phyloP scores from a whole-genome alignment of 2,888 invertebrate species.

The Spicauda simplicius region DNA sequence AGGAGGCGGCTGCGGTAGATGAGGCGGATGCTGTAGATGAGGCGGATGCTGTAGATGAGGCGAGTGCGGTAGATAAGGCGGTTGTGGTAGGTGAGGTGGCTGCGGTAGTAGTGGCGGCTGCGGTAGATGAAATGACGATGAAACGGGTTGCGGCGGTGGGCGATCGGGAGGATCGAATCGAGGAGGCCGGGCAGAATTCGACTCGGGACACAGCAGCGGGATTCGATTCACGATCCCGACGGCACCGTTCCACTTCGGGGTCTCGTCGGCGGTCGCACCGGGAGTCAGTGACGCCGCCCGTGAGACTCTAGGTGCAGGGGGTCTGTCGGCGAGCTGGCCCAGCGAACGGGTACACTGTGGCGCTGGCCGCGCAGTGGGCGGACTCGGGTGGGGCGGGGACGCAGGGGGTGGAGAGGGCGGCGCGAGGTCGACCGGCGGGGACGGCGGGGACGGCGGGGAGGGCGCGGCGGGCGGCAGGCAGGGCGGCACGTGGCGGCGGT shows the following conservation, averaged over 20 bases:
- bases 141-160: background rate
- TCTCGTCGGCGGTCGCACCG: background rate
- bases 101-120: too few species aligned
- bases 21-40: too few species aligned
- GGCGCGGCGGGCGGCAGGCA: conserved; percentile 49
- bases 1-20: background rate
- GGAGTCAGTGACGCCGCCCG: conserved; percentile 15
- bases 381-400: too few species aligned
- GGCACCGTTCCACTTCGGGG: background rate
- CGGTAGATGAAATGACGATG: too few species aligned
- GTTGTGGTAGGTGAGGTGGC: too few species aligned
- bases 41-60: too few species aligned
- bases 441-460: too few species aligned
- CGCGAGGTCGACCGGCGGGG: too few species aligned
- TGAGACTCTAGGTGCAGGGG: conserved; percentile 11
- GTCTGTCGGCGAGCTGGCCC: background rate
- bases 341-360: background rate
- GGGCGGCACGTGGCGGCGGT: conserved; percentile 69
- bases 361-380: conserved; percentile 6
- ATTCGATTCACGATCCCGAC: conserved; percentile 12
- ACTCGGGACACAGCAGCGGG: conserved; percentile 24
- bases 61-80: too few species aligned
- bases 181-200: conserved; percentile 12
- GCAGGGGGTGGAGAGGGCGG: too few species aligned
- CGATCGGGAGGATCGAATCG: background rate